These are phyloP conservation scores for Marmota monax DNA, from an alignment of 2,113 vertebrate genomes.

Conservation along the genomic window DNA sequence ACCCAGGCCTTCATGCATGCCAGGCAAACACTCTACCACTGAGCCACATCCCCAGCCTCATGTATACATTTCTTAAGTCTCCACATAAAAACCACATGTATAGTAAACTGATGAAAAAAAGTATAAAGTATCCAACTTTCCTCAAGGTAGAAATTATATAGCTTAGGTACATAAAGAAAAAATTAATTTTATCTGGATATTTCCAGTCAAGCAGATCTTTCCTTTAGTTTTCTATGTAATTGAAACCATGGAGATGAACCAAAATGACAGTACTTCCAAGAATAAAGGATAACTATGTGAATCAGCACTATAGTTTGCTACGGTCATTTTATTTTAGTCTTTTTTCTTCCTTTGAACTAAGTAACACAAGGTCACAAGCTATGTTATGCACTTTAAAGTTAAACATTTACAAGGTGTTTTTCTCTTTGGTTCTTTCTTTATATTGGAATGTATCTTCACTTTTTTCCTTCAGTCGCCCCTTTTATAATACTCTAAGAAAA, in stretches of 20 bases:
- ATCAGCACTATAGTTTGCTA: constrained; percentile 46
- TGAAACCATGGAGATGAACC: constrained; percentile 56
- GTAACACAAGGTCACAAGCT: constrained; percentile 74
- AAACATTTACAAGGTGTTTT: constrained; percentile 67
- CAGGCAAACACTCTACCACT: too few species aligned
- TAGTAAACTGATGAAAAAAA: neutral
- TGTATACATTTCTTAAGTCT: constrained; percentile 12
- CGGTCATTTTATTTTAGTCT: constrained; percentile 63
- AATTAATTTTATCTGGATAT: constrained; percentile 46
- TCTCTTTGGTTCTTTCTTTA: constrained; percentile 62
- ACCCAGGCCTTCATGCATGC: too few species aligned
- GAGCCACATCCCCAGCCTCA: too few species aligned
- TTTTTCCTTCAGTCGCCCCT: constrained; percentile 58
- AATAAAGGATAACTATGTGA: constrained; percentile 68
- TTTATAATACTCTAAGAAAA: constrained; percentile 59
- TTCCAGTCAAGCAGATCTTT: constrained; percentile 56
- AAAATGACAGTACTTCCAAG: constrained; percentile 65
- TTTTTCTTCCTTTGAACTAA: constrained; percentile 76
- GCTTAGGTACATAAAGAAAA: constrained; percentile 11
- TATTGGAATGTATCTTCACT: constrained; percentile 59
- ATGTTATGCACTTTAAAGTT: constrained; percentile 71
- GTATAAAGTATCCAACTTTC: neutral
- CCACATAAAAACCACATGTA: neutral
- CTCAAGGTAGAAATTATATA: constrained; percentile 43
- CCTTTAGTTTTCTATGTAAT: constrained; percentile 48